These are phyloP conservation scores for Holothuria glaberrima DNA, from an alignment of 35 echinoderm and acorn worm genomes.

Conservation along the genomic window DNA sequence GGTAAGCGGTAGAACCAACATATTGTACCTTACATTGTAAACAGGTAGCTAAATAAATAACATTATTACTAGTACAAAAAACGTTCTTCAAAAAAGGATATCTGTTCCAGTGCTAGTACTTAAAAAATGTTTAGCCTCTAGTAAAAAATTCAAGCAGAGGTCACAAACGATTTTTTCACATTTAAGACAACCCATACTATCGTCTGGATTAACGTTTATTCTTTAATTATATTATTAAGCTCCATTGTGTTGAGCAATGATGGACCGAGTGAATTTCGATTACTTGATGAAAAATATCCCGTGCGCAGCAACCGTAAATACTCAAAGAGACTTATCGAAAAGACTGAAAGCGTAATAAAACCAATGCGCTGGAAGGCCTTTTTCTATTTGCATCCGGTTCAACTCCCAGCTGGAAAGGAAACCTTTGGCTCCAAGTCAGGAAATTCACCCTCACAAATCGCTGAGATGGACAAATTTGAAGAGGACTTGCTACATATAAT, in stretches of 20 bases:
- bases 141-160: too few species aligned
- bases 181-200: too few species aligned
- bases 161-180: too few species aligned
- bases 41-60: too few species aligned
- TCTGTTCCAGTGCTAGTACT: too few species aligned
- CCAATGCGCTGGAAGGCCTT: conserved; percentile 73
- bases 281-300: conserved; percentile 67
- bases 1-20: too few species aligned
- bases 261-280: conserved; percentile 38
- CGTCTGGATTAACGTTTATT: too few species aligned
- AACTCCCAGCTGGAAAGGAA: too few species aligned
- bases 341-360: conserved; percentile 67
- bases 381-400: background rate
- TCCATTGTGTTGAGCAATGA: conserved; percentile 8
- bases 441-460: conserved; percentile 55
- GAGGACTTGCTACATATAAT: conserved; percentile 48
- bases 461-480: conserved; percentile 63
- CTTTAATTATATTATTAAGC: background rate
- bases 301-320: conserved; percentile 25
- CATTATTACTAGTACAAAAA: too few species aligned
- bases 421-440: conserved; percentile 67
- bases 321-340: conserved; percentile 56
- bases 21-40: too few species aligned
- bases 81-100: too few species aligned
- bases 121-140: too few species aligned